These are phyloP conservation scores for Odontesthes bonariensis DNA, from an alignment of 2,113 vertebrate species.

Conservation along the genomic window DNA sequence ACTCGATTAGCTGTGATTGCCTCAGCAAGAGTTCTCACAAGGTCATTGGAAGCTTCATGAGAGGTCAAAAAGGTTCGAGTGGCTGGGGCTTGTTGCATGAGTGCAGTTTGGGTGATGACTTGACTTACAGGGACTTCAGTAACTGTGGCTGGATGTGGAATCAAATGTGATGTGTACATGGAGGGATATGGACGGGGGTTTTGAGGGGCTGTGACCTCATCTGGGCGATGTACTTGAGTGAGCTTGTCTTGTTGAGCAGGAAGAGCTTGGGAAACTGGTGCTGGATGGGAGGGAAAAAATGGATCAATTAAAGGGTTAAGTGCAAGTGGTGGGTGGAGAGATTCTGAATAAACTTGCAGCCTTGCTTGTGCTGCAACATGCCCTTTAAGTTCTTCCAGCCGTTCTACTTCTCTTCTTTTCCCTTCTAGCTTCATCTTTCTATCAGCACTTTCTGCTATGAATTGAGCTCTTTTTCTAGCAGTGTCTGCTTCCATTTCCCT, in stretches of 20 bases:
- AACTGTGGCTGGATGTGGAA: no score
- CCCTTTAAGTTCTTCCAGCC: neutral
- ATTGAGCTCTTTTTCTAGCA: no score
- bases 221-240: neutral
- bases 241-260: neutral
- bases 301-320: neutral
- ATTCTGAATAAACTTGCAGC: neutral
- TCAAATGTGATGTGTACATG: no score
- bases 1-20: no score
- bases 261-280: neutral
- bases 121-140: no score
- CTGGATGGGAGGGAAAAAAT: neutral
- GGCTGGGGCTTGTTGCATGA: neutral
- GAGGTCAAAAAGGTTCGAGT: neutral
- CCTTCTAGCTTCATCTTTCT: neutral
- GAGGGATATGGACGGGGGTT: no score
- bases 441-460: neutral
- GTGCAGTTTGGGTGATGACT: neutral
- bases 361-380: neutral
- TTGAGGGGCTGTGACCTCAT: no score
- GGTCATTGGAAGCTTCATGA: neutral
- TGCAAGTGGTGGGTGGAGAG: neutral
- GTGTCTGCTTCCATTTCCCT: no score
- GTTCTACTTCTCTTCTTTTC: neutral
- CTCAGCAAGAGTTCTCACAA: neutral